Base-by-base conservation (phyloP, 2,797 vertebrate species). In the Macropodus opercularis region DNA sequence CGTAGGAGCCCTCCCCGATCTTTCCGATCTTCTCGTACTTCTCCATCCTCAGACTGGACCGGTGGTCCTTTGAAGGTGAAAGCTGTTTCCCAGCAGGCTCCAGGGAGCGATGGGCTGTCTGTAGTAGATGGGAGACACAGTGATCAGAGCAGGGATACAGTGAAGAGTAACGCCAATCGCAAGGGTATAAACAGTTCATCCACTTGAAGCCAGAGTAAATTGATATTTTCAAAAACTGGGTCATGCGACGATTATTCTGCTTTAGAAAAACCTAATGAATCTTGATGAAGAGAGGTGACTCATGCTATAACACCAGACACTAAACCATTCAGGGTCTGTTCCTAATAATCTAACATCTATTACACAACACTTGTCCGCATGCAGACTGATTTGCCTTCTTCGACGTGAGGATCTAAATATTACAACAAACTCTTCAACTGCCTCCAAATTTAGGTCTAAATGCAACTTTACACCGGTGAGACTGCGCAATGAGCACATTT, bases 1-100 rank as follows among this genome's bases (percentile, higher is more conserved):
- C 96, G 42, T 98, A 98, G 4, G 96, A 96, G 8, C 96, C 96
- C 80, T 98, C 95, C 0, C 96, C 96, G 31, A 98, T 94, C 83
- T 96, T 96, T 2, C 93, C 91, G 0, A 98, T 94, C 85, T 95
- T 97, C 79, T 98, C 96, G 53, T 97, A 97, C 81, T 95, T 96
- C 88, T 98, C 96, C 96, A 98, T 98, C 53, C 32, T 74, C 24
- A 38, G n/a, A 1, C 36, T 18, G 36, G 17, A 4, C n/a, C 36
- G 4, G 36, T 1, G 8, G 7, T 38, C 36, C 17, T 38, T 4
- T 18, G 17, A 38, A 36, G 13, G 15, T 36, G 17, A 9, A 17
- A 8, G 2, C 32, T 12, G 8, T 17, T 36, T n/a, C 17, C n/a
- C 35, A 18, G 36, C n/a, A 9, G 36, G 36, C 7, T 38, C n/a